Evolutionary conservation across 2,113 vertebrate genomes (phyloP).

Genomic region (Hemicordylus capensis): DNA sequence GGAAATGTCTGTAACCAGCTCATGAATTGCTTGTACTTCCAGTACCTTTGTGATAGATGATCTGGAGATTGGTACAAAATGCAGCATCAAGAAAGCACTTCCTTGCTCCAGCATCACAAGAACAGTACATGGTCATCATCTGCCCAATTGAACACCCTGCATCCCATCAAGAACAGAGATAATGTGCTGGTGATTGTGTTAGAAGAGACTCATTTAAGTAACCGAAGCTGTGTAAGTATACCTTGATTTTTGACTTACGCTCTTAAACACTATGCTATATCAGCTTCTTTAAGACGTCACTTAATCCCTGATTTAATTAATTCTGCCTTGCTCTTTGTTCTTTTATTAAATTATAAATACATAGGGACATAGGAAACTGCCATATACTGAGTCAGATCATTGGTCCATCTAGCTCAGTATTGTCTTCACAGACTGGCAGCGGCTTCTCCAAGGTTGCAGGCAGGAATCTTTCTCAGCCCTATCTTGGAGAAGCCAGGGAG

Average conservation of each 20-base stretch:
- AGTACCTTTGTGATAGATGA: not conserved
- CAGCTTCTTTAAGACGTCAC: not conserved
- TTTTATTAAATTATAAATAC: not conserved
- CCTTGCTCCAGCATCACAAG: not conserved
- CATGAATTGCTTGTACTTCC: not conserved
- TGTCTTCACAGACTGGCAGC: no score
- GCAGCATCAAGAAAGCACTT: not conserved
- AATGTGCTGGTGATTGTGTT: not conserved
- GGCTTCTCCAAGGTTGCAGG: no score
- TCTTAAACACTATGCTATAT: not conserved
- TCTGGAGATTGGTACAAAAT: not conserved
- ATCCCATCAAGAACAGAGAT: not conserved
- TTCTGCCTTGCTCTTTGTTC: no score
- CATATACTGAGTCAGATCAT: no score
- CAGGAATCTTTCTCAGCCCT: no score
- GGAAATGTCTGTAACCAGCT: not conserved
- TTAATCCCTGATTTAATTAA: no score
- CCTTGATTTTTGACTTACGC: not conserved
- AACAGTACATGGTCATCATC: no score
- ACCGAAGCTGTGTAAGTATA: slow-evolving; percentile 5
- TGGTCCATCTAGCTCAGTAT: no score
- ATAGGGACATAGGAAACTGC: no score
- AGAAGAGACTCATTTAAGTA: not conserved
- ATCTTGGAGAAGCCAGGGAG: no score
- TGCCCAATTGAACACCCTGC: not conserved